phyloP scores from a whole-genome alignment of 2,113 vertebrate genomes.

The Aegithalos caudatus region DNA sequence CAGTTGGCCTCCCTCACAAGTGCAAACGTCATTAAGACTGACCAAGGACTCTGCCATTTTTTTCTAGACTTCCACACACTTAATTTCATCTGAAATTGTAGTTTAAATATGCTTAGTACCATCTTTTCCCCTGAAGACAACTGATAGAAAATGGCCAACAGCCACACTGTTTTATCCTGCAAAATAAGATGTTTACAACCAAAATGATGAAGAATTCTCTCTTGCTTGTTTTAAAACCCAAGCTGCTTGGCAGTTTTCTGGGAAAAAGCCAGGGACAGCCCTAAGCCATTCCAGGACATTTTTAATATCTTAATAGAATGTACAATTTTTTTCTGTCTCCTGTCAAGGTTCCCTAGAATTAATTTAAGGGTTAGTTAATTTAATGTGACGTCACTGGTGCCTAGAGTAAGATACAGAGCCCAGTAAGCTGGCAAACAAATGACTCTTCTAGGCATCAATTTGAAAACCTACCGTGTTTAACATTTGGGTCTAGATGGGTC shows the following conservation, averaged over 20 bases:
- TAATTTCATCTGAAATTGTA: not conserved
- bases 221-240: not conserved
- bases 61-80: not conserved
- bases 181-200: not conserved
- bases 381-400: fast-evolving
- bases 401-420: not conserved
- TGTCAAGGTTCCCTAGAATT: not conserved
- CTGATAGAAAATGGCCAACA: not conserved
- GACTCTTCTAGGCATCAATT: not conserved
- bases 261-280: not conserved
- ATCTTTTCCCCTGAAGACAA: not conserved
- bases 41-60: not conserved
- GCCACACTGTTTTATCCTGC: not conserved
- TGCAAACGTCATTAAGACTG: not conserved
- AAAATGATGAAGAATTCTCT: not conserved
- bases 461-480: not conserved
- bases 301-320: not conserved
- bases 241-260: not conserved
- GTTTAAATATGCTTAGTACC: not conserved
- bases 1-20: not conserved
- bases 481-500: not conserved
- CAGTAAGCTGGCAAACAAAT: not conserved
- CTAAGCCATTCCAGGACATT: not conserved
- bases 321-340: not conserved
- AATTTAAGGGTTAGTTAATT: not conserved